Evolutionary conservation across 2,113 vertebrate species (phyloP).

Genomic region (Echinops telfairi): DNA sequence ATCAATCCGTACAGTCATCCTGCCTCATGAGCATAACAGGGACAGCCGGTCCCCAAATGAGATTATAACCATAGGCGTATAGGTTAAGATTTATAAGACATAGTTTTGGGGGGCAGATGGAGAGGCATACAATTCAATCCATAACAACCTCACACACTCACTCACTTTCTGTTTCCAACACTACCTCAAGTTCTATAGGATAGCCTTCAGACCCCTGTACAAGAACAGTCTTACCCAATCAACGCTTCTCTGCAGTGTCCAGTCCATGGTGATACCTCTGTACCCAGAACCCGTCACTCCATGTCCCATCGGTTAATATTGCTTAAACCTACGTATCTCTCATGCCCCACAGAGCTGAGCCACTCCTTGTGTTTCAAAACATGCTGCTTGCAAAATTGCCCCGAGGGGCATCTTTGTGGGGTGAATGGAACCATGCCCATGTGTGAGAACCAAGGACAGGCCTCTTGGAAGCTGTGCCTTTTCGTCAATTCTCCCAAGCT

Average conservation of each 20-base stretch:
- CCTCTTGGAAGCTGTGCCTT: neutral
- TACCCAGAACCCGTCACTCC: neutral
- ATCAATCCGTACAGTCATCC: neutral
- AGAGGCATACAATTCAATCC: too few species aligned
- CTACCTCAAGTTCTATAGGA: neutral
- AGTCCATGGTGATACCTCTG: neutral
- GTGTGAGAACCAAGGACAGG: neutral
- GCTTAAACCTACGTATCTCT: neutral
- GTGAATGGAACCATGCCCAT: neutral
- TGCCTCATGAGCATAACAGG: neutral
- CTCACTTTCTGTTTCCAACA: neutral
- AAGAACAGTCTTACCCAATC: neutral
- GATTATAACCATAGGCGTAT: neutral
- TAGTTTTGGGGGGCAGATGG: neutral
- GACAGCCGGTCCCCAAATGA: neutral
- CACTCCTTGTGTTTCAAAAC: neutral
- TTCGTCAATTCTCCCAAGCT: neutral
- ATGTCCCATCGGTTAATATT: neutral
- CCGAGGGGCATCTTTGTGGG: neutral
- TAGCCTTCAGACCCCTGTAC: neutral
- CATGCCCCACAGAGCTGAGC: too few species aligned
- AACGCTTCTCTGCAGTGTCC: neutral
- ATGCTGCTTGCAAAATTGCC: neutral
- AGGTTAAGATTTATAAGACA: neutral
- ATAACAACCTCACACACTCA: neutral